These are phyloP conservation scores for Palythoa heliodiscus DNA, from an alignment of 92 coral and sea anemone genomes.

Conservation along the genomic window DNA sequence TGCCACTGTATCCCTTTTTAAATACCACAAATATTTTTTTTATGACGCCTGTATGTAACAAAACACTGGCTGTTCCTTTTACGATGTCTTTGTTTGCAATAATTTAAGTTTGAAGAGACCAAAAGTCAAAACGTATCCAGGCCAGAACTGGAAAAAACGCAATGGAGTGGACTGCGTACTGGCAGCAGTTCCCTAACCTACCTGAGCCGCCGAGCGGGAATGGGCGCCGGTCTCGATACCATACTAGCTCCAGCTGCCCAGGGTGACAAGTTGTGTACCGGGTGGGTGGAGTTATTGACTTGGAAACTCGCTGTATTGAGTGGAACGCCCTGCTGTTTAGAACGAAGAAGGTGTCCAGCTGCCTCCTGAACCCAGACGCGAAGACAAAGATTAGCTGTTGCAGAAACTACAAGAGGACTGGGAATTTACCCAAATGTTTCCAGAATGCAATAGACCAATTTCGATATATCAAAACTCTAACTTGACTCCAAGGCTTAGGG, in stretches of 20 bases:
- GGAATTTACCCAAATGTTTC: neutral
- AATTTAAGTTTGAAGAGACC: too few species aligned
- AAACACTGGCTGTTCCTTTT: too few species aligned
- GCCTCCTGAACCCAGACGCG: slow-evolving; percentile 61
- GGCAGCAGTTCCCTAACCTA: neutral
- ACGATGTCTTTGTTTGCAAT: too few species aligned
- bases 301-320: slow-evolving; percentile 59
- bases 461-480: too few species aligned
- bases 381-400: too few species aligned
- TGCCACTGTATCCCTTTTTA: too few species aligned
- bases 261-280: slow-evolving; percentile 82
- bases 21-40: too few species aligned
- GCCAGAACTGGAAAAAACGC: neutral
- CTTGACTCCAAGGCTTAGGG: too few species aligned
- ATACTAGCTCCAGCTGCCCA: slow-evolving; percentile 89
- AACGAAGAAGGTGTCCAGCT: slow-evolving; percentile 76
- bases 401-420: neutral
- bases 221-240: slow-evolving; percentile 73
- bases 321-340: slow-evolving; percentile 78
- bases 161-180: neutral
- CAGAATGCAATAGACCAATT: neutral
- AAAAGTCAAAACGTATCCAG: neutral
- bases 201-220: slow-evolving; percentile 51
- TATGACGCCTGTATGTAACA: too few species aligned
- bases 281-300: slow-evolving; percentile 75